phyloP scores from a whole-genome alignment of 2,888 invertebrate genomes.

The Amblyteles armatorius region DNA sequence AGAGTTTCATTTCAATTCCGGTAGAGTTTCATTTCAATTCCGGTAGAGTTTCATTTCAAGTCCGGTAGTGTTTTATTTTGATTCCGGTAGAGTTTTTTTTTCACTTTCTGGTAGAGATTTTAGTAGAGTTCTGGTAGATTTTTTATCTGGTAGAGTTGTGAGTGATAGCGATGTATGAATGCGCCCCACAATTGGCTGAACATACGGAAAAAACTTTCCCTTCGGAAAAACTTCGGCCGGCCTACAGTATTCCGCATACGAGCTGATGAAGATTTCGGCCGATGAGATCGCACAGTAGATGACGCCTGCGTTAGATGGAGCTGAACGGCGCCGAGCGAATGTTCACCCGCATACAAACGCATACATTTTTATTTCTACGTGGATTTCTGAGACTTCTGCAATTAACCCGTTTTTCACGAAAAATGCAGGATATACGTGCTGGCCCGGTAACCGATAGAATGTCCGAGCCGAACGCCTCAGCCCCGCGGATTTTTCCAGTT shows the following conservation, averaged over 20 bases:
- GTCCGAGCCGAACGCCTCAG: not conserved
- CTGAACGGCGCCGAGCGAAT: not conserved
- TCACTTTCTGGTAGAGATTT: too few relatives aligned
- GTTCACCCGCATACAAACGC: too few relatives aligned
- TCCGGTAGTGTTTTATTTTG: too few relatives aligned
- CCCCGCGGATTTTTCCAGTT: not conserved
- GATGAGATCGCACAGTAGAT: not conserved
- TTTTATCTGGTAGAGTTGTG: too few relatives aligned
- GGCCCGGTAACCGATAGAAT: not conserved
- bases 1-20: too few relatives aligned
- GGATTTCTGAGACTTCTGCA: too few relatives aligned
- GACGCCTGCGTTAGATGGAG: not conserved
- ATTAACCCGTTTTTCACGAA: not conserved
- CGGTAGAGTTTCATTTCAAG: too few relatives aligned
- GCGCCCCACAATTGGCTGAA: not conserved
- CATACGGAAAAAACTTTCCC: not conserved
- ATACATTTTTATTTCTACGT: too few relatives aligned
- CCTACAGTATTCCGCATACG: not conserved
- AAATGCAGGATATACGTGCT: not conserved
- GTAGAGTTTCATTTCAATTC: too few relatives aligned
- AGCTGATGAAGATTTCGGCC: not conserved
- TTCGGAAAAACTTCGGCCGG: not conserved
- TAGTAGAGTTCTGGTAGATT: too few relatives aligned
- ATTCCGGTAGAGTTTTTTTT: too few relatives aligned
- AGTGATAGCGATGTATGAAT: too few relatives aligned